These are phyloP conservation scores for Sorex araneus DNA, from an alignment of 2,113 vertebrate genomes.

Conservation along the genomic window DNA sequence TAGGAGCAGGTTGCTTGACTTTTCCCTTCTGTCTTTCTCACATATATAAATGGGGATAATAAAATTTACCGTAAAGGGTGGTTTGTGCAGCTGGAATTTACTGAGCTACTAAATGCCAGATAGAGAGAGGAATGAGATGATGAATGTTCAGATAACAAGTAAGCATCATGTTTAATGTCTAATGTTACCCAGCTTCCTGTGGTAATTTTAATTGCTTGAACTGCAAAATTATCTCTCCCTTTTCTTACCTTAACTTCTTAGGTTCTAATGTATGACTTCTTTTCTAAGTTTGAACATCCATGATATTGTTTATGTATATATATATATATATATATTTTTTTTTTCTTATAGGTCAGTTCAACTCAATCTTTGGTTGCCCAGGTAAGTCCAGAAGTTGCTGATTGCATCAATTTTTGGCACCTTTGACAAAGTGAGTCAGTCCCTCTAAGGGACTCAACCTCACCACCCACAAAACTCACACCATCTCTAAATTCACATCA, in stretches of 20 bases:
- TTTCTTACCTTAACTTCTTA: not conserved
- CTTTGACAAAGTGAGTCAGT: slow-evolving; percentile 69
- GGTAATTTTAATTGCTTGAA: not conserved
- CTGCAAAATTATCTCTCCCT: not conserved
- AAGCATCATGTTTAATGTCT: not conserved
- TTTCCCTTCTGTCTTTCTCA: not conserved
- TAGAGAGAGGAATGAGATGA: not conserved
- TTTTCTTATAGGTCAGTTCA: slow-evolving; percentile 15
- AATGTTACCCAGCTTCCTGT: not conserved
- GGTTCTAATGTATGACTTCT: not conserved
- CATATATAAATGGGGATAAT: not conserved
- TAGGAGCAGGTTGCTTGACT: not conserved
- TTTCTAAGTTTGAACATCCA: not conserved
- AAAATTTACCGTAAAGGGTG: not conserved
- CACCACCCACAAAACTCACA: slow-evolving; percentile 38
- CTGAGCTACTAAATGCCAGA: not conserved
- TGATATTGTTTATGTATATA: no score
- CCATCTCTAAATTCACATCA: slow-evolving; percentile 49
- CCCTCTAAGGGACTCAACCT: slow-evolving; percentile 24
- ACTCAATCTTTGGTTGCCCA: not conserved
- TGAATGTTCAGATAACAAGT: not conserved
- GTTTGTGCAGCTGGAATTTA: not conserved
- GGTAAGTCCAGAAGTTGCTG: slow-evolving; percentile 47
- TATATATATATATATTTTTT: no score
- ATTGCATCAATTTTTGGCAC: not conserved